Conservation (phyloP, 2,888 invertebrate genomes). For the Mimas tiliae region DNA sequence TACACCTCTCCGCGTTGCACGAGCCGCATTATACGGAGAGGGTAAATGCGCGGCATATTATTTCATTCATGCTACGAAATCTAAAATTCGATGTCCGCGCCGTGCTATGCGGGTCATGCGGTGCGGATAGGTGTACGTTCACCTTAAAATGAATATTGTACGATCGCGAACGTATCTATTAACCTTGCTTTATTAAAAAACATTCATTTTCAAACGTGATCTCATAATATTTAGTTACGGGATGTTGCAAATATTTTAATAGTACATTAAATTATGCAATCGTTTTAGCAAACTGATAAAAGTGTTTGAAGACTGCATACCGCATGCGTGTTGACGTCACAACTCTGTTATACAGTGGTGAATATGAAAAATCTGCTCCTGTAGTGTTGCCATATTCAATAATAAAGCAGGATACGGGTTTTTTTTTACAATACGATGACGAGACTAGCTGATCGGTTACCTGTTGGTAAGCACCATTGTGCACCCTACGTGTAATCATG, state of each 20-base stretch:
- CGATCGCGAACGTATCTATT: background rate
- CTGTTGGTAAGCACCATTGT: too few species aligned
- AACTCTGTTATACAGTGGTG: slow-evolving; percentile 1
- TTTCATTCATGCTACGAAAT: too few species aligned
- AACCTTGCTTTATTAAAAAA: slow-evolving; percentile 17
- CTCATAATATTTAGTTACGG: slow-evolving; percentile 32
- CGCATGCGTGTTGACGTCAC: slow-evolving; percentile 35
- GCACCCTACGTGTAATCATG: too few species aligned
- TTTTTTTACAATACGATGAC: too few species aligned
- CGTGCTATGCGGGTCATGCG: too few species aligned
- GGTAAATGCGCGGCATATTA: too few species aligned
- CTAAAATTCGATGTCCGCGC: too few species aligned
- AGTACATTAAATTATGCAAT: slow-evolving; percentile 60
- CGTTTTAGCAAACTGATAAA: slow-evolving; percentile 62
- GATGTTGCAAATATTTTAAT: slow-evolving; percentile 35
- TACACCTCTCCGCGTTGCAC: too few species aligned
- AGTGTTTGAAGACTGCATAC: slow-evolving; percentile 67
- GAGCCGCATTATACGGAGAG: too few species aligned
- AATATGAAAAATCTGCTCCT: slow-evolving; percentile 11
- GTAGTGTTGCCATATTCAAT: background rate
- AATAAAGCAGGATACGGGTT: background rate
- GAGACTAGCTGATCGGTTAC: too few species aligned
- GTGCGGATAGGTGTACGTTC: too few species aligned
- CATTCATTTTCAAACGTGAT: slow-evolving; percentile 20
- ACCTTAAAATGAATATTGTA: slow-evolving; percentile 8